Evolutionary conservation across 2,113 vertebrate species (phyloP).

Genomic region (Cercopithecus mona): DNA sequence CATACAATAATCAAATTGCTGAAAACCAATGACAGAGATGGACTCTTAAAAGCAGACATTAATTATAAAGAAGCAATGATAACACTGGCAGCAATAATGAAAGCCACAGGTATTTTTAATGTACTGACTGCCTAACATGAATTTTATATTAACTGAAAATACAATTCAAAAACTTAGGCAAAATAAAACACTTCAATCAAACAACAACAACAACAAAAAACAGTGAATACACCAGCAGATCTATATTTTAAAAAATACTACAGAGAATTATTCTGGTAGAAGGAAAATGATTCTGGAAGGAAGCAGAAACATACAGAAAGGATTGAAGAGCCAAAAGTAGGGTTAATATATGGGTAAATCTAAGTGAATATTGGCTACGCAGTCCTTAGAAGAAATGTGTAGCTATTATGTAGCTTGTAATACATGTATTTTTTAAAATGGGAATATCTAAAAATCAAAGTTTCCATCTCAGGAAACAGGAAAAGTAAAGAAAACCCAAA

Average conservation of each 20-base stretch:
- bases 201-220: not conserved
- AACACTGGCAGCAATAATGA: not conserved
- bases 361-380: not conserved
- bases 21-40: not conserved
- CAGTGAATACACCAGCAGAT: not conserved
- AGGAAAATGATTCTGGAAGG: not conserved
- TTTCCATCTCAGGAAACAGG: not conserved
- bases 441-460: not conserved
- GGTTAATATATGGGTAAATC: not conserved
- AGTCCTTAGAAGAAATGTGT: not conserved
- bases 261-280: not conserved
- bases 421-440: not conserved
- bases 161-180: not conserved
- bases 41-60: not conserved
- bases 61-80: not conserved
- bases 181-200: not conserved
- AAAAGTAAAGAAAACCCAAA: not conserved
- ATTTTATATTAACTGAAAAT: constrained; percentile 14
- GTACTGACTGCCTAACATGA: not conserved
- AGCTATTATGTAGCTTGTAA: not conserved
- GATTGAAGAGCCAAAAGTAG: not conserved
- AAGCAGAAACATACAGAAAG: not conserved
- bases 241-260: not conserved
- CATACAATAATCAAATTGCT: not conserved
- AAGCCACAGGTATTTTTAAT: not conserved